Conservation (phyloP, 2,113 vertebrate species). For the Trematocara marginatum region DNA sequence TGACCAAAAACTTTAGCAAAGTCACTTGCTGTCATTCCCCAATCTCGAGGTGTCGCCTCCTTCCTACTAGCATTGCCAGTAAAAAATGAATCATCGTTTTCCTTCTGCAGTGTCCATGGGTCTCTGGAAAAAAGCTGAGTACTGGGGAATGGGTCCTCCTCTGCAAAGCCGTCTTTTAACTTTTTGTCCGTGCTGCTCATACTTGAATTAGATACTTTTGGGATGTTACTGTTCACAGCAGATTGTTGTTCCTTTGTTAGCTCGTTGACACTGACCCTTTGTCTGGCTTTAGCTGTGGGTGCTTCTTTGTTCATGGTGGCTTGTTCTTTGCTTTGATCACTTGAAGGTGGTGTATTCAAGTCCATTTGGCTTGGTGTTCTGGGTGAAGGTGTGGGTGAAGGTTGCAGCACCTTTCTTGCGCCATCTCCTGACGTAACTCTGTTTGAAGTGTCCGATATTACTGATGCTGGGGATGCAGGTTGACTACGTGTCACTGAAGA, state of each 20-base stretch:
- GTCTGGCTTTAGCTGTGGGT: slow-evolving; percentile 64
- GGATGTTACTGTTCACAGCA: background rate
- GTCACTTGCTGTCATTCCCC: slow-evolving; percentile 27
- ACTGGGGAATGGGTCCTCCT: slow-evolving; percentile 42
- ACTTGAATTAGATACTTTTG: background rate
- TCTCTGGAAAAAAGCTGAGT: slow-evolving; percentile 28
- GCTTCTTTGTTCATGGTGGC: background rate
- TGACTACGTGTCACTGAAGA: background rate
- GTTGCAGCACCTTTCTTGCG: background rate
- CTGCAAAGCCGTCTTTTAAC: background rate
- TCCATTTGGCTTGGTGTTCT: slow-evolving; percentile 5
- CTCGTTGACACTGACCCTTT: slow-evolving; percentile 23
- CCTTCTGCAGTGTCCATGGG: slow-evolving; percentile 28
- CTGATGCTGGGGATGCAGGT: background rate
- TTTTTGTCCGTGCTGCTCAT: slow-evolving; percentile 1
- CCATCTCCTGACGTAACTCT: background rate
- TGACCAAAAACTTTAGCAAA: slow-evolving; percentile 41
- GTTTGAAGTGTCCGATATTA: background rate
- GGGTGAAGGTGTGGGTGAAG: background rate
- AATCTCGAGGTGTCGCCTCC: slow-evolving; percentile 19
- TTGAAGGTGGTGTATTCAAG: background rate
- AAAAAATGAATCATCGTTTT: slow-evolving; percentile 23
- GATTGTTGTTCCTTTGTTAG: slow-evolving; percentile 8
- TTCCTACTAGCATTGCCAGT: background rate
- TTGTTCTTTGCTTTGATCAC: background rate